These are phyloP conservation scores for Selenia dentaria DNA, from an alignment of 2,888 invertebrate genomes.

Conservation along the genomic window DNA sequence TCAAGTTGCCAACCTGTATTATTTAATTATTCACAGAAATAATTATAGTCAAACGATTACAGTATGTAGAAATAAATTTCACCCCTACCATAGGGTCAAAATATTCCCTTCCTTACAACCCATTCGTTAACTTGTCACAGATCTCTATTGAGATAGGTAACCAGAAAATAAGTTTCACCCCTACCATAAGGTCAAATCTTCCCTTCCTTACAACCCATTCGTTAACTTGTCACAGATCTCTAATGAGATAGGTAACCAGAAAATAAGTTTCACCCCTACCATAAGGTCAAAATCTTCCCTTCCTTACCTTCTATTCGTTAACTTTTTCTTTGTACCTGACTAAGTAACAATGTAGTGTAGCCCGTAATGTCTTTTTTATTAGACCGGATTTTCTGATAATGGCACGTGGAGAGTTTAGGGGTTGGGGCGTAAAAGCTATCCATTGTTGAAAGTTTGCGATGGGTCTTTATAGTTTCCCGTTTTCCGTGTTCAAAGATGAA, in stretches of 20 bases:
- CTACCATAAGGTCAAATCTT: too few species aligned
- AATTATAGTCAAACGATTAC: too few species aligned
- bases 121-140: too few species aligned
- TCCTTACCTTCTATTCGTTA: conserved; percentile 9
- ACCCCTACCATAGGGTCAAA: too few species aligned
- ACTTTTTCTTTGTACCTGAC: conserved; percentile 22
- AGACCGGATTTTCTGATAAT: conserved; percentile 20
- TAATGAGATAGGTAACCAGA: conserved; percentile 11
- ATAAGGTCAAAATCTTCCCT: conserved; percentile 10
- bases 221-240: conserved; percentile 16
- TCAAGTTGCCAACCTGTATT: too few species aligned
- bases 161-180: too few species aligned
- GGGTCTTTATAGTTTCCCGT: conserved; percentile 11
- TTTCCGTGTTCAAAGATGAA: conserved; percentile 11
- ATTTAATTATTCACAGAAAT: too few species aligned
- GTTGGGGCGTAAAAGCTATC: conserved; percentile 11
- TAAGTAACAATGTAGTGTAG: conserved; percentile 13
- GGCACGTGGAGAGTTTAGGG: conserved; percentile 16
- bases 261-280: conserved; percentile 11
- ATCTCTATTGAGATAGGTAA: conserved; percentile 12
- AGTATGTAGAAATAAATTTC: too few species aligned
- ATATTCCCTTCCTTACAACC: too few species aligned
- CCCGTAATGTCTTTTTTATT: conserved; percentile 21
- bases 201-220: too few species aligned
- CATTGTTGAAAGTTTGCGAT: conserved; percentile 15